A percentile compares a stretch with the other conserved stretches of the same genome.
These are phyloP conservation scores for Mongoloraphidia duomilia DNA, from an alignment of 2,888 invertebrate species.

Conservation along the genomic window DNA sequence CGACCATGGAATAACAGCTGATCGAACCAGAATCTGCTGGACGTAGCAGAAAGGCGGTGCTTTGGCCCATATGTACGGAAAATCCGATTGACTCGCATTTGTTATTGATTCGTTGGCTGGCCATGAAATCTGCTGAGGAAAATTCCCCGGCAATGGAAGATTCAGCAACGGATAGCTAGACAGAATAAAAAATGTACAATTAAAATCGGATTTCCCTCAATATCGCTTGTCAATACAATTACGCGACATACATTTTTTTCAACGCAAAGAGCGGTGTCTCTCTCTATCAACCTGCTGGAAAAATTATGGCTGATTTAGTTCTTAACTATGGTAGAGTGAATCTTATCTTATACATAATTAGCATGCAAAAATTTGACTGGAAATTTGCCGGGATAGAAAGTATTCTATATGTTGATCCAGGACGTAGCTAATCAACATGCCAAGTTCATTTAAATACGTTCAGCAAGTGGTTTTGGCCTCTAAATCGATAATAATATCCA, in stretches of 20 bases:
- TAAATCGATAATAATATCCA: too few species aligned
- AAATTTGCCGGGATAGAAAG: too few species aligned
- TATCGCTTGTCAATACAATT: not conserved
- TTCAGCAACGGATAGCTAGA: constrained; percentile 70
- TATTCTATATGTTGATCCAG: too few species aligned
- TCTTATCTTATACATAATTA: too few species aligned
- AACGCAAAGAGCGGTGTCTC: not conserved
- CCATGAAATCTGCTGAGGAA: constrained; percentile 56
- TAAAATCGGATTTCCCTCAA: not conserved
- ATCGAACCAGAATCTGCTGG: constrained; percentile 55
- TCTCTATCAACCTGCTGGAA: not conserved
- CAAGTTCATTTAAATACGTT: too few species aligned
- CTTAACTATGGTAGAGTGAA: too few species aligned
- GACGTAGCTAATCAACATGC: too few species aligned
- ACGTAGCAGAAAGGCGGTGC: constrained; percentile 48
- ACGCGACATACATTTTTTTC: not conserved
- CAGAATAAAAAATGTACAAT: constrained; percentile 15
- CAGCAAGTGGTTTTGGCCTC: too few species aligned
- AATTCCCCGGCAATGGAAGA: constrained; percentile 80
- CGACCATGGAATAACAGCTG: constrained; percentile 79
- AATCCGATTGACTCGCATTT: constrained; percentile 1
- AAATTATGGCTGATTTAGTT: not conserved
- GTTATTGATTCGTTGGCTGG: constrained; percentile 26
- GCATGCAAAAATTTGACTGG: too few species aligned
- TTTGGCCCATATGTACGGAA: constrained; percentile 45